These are phyloP conservation scores for Xestoiulus laeticollis DNA, from an alignment of 2,888 invertebrate species.

Conservation along the genomic window DNA sequence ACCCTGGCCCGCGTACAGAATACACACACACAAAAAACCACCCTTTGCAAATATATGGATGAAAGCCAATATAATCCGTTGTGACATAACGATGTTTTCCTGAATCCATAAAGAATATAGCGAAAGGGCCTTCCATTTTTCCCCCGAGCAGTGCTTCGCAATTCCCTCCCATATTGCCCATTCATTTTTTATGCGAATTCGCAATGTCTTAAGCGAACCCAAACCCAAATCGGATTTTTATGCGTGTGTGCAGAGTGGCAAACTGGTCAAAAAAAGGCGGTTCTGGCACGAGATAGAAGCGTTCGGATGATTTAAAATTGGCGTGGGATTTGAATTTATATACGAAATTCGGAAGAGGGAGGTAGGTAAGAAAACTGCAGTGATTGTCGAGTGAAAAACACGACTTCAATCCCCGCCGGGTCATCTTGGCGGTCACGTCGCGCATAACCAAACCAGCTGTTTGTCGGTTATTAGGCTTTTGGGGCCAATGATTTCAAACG, in stretches of 20 bases:
- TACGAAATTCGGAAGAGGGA: not conserved
- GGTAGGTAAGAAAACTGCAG: not conserved
- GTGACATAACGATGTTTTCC: conserved; percentile 34
- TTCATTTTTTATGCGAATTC: conserved; percentile 28
- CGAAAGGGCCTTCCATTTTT: not conserved
- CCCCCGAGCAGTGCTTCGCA: not conserved
- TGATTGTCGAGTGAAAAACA: not conserved
- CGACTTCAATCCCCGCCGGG: not conserved
- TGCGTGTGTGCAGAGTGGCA: not conserved
- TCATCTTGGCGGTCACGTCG: not conserved
- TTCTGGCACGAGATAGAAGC: not conserved
- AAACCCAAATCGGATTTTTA: conserved; percentile 24
- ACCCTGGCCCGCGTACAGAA: not conserved
- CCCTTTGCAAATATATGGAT: not conserved
- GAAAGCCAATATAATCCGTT: not conserved
- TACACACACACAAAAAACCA: not conserved
- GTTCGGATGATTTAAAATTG: conserved; percentile 31
- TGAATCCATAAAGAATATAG: not conserved
- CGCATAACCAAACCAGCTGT: not conserved
- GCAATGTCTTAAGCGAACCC: not conserved
- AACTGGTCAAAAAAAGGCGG: not conserved
- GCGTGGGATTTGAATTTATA: conserved; percentile 22
- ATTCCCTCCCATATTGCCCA: not conserved
- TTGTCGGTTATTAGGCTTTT: conserved; percentile 11
- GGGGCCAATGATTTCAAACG: conserved; percentile 1